Percentiles rank a stretch among this genome's conserved stretches.
Conservation (phyloP, 1,140 invertebrate species). For the Arion vulgaris region DNA sequence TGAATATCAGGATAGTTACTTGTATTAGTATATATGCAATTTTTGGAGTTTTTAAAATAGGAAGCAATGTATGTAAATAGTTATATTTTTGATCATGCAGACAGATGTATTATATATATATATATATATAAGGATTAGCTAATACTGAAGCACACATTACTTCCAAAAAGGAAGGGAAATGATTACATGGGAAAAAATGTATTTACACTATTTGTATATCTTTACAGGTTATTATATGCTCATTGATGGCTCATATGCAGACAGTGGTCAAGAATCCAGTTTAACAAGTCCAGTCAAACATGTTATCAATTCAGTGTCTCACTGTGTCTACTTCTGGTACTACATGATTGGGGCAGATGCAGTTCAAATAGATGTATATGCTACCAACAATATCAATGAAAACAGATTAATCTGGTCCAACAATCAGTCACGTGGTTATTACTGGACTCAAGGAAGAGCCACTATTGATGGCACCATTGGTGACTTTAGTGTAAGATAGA, state of each 20-base stretch:
- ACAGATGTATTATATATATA: no score
- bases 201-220: conserved; percentile 4
- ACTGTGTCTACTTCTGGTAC: conserved; percentile 78
- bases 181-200: no score
- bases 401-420: conserved; percentile 49
- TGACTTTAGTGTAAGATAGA: conserved; percentile 39
- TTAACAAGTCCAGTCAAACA: conserved; percentile 51
- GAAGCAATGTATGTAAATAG: no score
- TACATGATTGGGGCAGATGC: conserved; percentile 82
- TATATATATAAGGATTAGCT: no score
- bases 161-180: no score
- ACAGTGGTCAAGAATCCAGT: conserved; percentile 56
- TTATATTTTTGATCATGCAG: no score
- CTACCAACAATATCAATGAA: conserved; percentile 42
- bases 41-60: no score
- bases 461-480: conserved; percentile 11
- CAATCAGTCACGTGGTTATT: conserved; percentile 48
- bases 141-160: no score
- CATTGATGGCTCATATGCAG: conserved; percentile 66
- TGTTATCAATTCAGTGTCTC: conserved; percentile 26
- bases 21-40: no score
- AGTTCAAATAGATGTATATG: conserved; percentile 60
- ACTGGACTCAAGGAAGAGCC: conserved; percentile 55
- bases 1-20: no score
- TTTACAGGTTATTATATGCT: conserved; percentile 66